Conservation (phyloP, 2,113 vertebrate genomes). For the Spheniscus mendiculus region DNA sequence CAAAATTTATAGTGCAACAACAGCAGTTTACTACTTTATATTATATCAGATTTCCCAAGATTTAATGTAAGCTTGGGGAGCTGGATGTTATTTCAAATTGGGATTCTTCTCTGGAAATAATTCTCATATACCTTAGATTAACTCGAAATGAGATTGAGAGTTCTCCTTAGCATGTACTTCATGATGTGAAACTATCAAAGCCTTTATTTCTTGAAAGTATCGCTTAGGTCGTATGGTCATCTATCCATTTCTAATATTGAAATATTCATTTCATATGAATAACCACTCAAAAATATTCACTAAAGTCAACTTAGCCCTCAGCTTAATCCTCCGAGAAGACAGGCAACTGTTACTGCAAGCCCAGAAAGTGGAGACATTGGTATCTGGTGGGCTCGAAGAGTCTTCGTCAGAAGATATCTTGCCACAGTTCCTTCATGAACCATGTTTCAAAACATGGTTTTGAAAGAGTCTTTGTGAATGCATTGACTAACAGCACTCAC, state of each 20-base stretch:
- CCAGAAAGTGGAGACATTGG: neutral
- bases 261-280: neutral
- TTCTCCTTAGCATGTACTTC: neutral
- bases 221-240: accelerated
- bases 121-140: neutral
- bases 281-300: neutral
- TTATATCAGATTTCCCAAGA: neutral
- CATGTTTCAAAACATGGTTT: neutral
- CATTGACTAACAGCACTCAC: neutral
- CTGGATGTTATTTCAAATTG: neutral
- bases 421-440: neutral
- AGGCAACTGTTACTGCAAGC: neutral
- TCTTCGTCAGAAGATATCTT: neutral
- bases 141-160: neutral
- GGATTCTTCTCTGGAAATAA: neutral
- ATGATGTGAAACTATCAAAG: neutral
- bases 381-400: neutral
- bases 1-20: neutral
- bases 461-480: neutral
- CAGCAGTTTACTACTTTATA: neutral
- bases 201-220: neutral
- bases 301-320: neutral
- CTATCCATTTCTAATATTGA: neutral
- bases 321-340: neutral
- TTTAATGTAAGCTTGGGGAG: neutral